phyloP scores from a whole-genome alignment of 2,797 vertebrate species.

The Atherinosoma microstoma region DNA sequence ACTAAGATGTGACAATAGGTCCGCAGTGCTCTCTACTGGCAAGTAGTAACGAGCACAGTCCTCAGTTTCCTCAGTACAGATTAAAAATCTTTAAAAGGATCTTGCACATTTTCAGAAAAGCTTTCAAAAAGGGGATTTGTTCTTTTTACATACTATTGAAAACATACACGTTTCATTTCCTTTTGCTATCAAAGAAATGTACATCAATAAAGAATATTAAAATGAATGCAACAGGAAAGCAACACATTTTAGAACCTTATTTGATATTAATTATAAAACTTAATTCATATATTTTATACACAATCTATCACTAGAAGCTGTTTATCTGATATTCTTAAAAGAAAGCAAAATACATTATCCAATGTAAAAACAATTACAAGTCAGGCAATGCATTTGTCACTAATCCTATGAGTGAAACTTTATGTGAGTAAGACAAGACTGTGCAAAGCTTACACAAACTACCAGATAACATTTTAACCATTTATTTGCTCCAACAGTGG shows the following conservation, averaged over 20 bases:
- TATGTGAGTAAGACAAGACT: no score
- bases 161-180: neutral
- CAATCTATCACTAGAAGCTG: neutral
- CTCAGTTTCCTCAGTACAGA: neutral
- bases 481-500: neutral
- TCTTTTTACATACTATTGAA: neutral
- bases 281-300: neutral
- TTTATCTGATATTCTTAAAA: neutral
- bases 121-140: neutral
- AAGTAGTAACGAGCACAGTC: neutral
- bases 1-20: slow-evolving; percentile 16
- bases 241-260: neutral
- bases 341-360: neutral
- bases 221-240: neutral
- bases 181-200: neutral
- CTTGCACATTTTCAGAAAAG: neutral
- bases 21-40: slow-evolving; percentile 66
- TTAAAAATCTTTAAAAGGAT: neutral
- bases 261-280: neutral
- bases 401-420: neutral
- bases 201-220: neutral
- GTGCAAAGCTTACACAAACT: neutral
- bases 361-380: neutral
- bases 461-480: slow-evolving; percentile 2
- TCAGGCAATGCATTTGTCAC: neutral